Evolutionary conservation across 2,797 vertebrate species (phyloP), one percentile per base, ranked within the genome.

Genomic region (Spatula versicolor): DNA sequence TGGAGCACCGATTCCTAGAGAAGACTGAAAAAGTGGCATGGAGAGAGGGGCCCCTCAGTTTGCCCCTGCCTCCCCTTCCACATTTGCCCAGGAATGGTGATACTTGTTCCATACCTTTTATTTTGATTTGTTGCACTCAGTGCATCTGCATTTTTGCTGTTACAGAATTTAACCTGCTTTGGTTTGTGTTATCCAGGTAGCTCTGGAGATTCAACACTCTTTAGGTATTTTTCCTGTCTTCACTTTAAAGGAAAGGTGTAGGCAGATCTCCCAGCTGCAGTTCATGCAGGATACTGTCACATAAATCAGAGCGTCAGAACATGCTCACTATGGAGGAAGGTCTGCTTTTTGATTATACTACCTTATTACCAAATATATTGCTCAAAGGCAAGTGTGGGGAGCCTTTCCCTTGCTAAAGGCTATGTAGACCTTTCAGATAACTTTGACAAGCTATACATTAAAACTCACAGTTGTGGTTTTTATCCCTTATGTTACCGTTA

Each of bases 381-480:
- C 90, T 95, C 33, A 94, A 6, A 18, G 93, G 85, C 77, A 88
- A 75, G 37, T 3, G 30, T 83, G 74, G 46, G 80, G n/a, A 95
- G 54, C 69, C 30, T 88, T 78, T 90, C 78, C 33, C 54, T 93
- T 92, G 90, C 92, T 91, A 30, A 90, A 81, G 90, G 92, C 90
- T 88, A n/a, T 43, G 16, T 7, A 92, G 54, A 55, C 50, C 11
- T 3, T 91, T 91, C 83, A 83, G 52, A 52, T 81, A 84, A 88
- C 71, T 92, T 66, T 76, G 90, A 90, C 85, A 83, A 92, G 73
- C 63, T 81, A 22, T 43, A 76, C 35, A 39, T 88, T 84, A 95
- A 92, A 75, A 73, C 59, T 35, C 62, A 58, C n/a, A 25, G 60
- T 86, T 88, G 77, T 81, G 56, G 8, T 21, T 94, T 93, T 87